Evolutionary conservation across 2,888 invertebrate species (phyloP).

Genomic region (Drosophila macrothrix): DNA sequence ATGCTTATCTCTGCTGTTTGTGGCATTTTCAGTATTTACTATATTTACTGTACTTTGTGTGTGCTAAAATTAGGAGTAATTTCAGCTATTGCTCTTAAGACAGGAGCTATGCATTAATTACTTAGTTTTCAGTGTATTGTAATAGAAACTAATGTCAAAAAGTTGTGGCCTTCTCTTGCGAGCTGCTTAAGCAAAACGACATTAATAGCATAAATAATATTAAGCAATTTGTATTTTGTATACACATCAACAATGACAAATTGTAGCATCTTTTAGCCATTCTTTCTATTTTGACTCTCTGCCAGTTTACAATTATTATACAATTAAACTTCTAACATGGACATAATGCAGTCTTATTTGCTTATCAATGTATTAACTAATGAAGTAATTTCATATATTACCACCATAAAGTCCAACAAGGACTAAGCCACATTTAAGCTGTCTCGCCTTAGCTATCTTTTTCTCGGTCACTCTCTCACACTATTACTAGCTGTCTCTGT

Average conservation of each 20-base stretch:
- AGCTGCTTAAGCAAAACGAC: background rate
- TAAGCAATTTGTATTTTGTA: background rate
- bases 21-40: constrained; percentile 7
- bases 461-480: background rate
- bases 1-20: constrained; percentile 12
- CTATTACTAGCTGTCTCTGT: background rate
- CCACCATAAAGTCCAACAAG: constrained; percentile 24
- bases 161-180: background rate
- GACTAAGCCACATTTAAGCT: constrained; percentile 4
- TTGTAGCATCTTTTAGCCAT: background rate
- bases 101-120: background rate
- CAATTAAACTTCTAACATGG: constrained; percentile 3
- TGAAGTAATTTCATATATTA: constrained; percentile 43
- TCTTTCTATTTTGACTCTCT: background rate
- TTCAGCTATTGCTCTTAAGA: background rate
- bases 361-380: constrained; percentile 33
- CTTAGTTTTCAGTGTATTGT: background rate
- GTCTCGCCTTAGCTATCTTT: background rate
- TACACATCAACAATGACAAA: background rate
- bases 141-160: background rate
- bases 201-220: background rate
- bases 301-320: background rate
- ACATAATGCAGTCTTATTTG: constrained; percentile 35
- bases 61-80: background rate
- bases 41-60: background rate